Conservation (phyloP, 2,888 invertebrate genomes). For the Oxytorus armatus region DNA sequence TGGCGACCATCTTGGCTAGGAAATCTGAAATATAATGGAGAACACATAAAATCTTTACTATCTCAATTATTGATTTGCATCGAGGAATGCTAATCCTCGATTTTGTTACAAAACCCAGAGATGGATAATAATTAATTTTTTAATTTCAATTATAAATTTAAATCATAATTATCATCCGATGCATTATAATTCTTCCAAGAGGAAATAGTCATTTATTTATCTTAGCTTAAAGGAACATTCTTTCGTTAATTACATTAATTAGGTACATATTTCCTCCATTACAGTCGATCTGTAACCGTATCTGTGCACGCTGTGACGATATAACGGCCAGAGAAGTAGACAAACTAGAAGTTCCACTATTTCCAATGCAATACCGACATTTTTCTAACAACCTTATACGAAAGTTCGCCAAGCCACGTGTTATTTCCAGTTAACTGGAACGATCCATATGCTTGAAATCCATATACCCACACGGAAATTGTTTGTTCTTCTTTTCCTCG, state of each 20-base stretch:
- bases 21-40: constrained; percentile 69
- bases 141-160: too few relatives aligned
- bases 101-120: too few relatives aligned
- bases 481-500: constrained; percentile 17
- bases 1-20: constrained; percentile 70
- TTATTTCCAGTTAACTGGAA: constrained; percentile 32
- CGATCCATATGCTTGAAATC: constrained; percentile 25
- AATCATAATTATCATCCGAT: too few relatives aligned
- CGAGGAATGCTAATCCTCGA: too few relatives aligned
- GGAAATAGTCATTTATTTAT: too few relatives aligned
- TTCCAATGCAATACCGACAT: neutral
- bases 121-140: too few relatives aligned
- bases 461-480: constrained; percentile 34
- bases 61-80: neutral
- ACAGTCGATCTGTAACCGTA: neutral
- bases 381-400: constrained; percentile 3
- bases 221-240: neutral
- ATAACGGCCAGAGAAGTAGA: neutral
- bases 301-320: neutral
- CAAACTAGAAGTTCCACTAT: constrained; percentile 7
- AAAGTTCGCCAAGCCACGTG: constrained; percentile 4
- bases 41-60: neutral
- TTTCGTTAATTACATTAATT: neutral
- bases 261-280: neutral
- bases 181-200: too few relatives aligned